Conservation (phyloP, 2,888 invertebrate species). For the Camponotus fellah region DNA sequence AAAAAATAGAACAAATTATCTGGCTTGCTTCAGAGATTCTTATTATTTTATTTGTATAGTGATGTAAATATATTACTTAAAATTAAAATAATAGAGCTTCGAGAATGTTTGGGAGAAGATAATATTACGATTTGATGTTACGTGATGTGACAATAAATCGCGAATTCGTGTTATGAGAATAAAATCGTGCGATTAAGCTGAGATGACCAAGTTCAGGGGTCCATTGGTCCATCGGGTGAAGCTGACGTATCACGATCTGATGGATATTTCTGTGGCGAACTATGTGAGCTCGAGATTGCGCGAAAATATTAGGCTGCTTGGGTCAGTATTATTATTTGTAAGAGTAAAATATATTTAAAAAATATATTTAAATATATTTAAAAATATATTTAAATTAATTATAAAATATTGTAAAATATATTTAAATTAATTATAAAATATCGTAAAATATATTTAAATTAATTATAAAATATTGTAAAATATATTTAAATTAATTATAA, state of each 20-base stretch:
- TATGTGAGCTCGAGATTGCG: conserved; percentile 43
- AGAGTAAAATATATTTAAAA: background rate
- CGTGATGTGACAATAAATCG: background rate
- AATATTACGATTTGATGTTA: background rate
- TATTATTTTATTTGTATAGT: background rate
- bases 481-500: no score
- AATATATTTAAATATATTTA: no score
- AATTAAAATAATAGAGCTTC: background rate
- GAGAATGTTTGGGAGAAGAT: background rate
- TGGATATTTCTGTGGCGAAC: conserved; percentile 41
- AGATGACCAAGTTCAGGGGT: conserved; percentile 66
- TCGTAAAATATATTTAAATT: no score
- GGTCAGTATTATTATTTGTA: conserved; percentile 72
- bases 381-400: no score
- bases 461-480: no score
- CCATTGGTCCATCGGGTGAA: conserved; percentile 72
- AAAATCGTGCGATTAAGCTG: conserved; percentile 7
- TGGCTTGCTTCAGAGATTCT: background rate
- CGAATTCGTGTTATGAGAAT: background rate
- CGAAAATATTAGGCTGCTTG: conserved; percentile 67
- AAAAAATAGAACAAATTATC: conserved; percentile 16
- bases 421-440: no score
- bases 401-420: no score
- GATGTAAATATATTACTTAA: background rate
- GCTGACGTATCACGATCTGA: conserved; percentile 64